Evolutionary conservation across 1,140 invertebrate genomes (phyloP).

Genomic region (Ceratosolen fusciceps): DNA sequence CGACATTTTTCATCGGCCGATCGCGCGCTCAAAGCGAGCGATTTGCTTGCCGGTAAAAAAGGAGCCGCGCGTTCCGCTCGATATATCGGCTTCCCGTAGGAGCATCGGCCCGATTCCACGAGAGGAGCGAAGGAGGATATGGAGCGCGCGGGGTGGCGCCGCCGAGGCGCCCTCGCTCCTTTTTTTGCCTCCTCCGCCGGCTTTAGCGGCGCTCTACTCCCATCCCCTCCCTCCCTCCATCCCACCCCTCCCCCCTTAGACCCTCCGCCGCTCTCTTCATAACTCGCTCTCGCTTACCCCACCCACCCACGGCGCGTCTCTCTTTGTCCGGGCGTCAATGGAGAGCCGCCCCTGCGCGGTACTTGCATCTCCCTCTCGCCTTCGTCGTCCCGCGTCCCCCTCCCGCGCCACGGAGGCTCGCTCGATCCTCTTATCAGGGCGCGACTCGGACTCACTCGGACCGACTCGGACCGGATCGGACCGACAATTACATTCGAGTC

Average conservation of each 20-base stretch:
- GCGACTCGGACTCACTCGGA: neutral
- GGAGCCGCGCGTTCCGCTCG: conserved; percentile 41
- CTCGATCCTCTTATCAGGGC: conserved; percentile 21
- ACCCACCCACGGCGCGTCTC: neutral
- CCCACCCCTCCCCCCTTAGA: too few species aligned
- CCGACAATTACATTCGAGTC: too few species aligned
- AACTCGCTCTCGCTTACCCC: too few species aligned
- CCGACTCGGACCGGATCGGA: too few species aligned
- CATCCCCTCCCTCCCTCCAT: neutral
- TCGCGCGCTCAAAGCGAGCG: conserved; percentile 28
- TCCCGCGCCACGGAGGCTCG: too few species aligned
- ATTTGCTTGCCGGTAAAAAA: conserved; percentile 36
- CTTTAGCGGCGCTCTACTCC: too few species aligned
- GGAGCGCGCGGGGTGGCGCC: conserved; percentile 42
- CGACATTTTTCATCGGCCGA: neutral
- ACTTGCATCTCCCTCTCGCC: neutral
- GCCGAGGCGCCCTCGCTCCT: conserved; percentile 35
- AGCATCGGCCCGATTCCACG: neutral
- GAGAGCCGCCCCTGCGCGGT: conserved; percentile 2
- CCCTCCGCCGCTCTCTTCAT: too few species aligned
- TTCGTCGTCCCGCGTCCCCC: neutral
- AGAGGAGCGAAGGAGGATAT: conserved; percentile 39
- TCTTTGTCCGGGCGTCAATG: conserved; percentile 41
- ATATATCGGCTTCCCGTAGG: conserved; percentile 40
- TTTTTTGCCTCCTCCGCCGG: conserved; percentile 3